phyloP scores from a whole-genome alignment of 37 sponge, comb jelly and placozoan species.

The Ianthella basta region DNA sequence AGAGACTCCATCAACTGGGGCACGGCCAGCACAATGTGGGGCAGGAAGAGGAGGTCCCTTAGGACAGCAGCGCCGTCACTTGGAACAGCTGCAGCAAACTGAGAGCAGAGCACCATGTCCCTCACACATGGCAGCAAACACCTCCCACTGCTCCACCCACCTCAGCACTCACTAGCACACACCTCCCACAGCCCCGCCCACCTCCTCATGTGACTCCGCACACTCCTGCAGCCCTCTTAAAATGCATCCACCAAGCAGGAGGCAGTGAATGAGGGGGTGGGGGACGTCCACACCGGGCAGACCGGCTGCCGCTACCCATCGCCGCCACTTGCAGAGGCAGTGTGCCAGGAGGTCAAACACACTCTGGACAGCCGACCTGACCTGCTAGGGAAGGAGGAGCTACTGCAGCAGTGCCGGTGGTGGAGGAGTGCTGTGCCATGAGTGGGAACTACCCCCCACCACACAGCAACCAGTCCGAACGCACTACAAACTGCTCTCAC shows the following conservation, averaged over 20 bases:
- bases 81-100: background rate
- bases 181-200: background rate
- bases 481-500: background rate
- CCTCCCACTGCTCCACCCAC: too few species aligned
- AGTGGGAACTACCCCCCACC: too few species aligned
- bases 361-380: background rate
- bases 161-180: too few species aligned
- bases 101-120: background rate
- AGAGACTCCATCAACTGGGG: background rate
- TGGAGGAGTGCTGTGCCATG: slow-evolving; percentile 9
- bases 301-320: slow-evolving; percentile 33
- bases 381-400: slow-evolving; percentile 4
- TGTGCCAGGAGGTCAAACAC: slow-evolving; percentile 32
- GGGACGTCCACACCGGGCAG: background rate
- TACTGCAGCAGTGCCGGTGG: background rate
- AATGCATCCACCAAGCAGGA: background rate
- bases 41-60: background rate
- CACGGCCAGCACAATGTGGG: background rate
- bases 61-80: background rate
- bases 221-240: background rate
- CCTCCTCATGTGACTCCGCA: background rate
- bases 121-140: too few species aligned
- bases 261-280: background rate
- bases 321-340: slow-evolving; percentile 68
- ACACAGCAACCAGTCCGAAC: background rate